Percentiles rank a stretch among this genome's conserved stretches.
phyloP scores from a whole-genome alignment of 1,140 invertebrate species.

The Lanistes nyassanus region DNA sequence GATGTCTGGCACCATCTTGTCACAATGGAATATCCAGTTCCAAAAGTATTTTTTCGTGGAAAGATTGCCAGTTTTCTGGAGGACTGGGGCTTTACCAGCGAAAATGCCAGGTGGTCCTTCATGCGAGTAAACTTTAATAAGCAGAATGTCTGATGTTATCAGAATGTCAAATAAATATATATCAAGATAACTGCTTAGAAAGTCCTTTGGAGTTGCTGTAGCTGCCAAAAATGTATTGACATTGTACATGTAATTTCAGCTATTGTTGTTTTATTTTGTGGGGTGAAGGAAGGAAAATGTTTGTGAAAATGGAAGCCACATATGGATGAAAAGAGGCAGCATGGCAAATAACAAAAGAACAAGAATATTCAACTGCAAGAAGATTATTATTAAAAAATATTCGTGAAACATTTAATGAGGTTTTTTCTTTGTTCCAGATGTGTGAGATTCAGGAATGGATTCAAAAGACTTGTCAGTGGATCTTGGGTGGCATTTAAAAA shows the following conservation, averaged over 20 bases:
- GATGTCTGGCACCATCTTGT: conserved; percentile 39
- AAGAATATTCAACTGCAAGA: not conserved
- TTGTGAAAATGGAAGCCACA: not conserved
- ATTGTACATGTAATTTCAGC: too few relatives aligned
- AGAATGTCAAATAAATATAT: not conserved
- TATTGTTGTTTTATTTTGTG: not conserved
- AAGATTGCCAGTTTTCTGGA: conserved; percentile 36
- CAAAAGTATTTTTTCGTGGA: conserved; percentile 30
- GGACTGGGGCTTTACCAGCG: conserved; percentile 38
- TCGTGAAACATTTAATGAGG: not conserved
- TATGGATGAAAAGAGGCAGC: too few relatives aligned
- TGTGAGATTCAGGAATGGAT: conserved; percentile 37
- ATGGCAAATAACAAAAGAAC: not conserved
- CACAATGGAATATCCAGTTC: conserved; percentile 40
- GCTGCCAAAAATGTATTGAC: too few relatives aligned
- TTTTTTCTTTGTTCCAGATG: conserved; percentile 12
- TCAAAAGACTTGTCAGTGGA: conserved; percentile 28
- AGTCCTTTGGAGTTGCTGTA: too few relatives aligned
- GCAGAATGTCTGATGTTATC: not conserved
- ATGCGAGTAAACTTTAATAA: not conserved
- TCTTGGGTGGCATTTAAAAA: conserved; percentile 34
- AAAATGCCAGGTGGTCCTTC: conserved; percentile 19
- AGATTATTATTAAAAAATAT: not conserved
- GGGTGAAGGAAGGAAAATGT: not conserved
- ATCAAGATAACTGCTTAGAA: not conserved